Conservation (phyloP, 2,113 vertebrate genomes). For the Mormyrus iriodes region DNA sequence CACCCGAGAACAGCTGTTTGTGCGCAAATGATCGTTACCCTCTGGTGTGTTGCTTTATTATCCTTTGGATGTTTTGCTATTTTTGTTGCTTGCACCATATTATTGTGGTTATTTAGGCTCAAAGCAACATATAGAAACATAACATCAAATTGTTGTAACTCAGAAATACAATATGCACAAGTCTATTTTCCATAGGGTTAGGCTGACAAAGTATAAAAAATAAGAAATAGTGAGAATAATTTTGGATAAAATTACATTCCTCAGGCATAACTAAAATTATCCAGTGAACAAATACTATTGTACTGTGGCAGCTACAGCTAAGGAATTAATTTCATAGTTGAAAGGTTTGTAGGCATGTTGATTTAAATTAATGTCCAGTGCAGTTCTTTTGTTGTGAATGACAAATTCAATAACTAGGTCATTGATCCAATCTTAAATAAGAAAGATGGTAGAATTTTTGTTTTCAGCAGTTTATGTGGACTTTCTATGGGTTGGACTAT, state of each 20-base stretch:
- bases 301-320: not conserved
- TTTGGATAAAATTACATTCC: not conserved
- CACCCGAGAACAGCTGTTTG: not conserved
- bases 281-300: not conserved
- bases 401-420: not conserved
- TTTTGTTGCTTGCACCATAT: not conserved
- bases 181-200: not conserved
- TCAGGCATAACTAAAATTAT: conserved; percentile 3
- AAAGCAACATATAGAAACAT: not conserved
- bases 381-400: not conserved
- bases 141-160: not conserved
- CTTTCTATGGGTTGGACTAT: conserved; percentile 10
- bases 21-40: no score
- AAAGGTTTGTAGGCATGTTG: not conserved
- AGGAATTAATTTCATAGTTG: not conserved
- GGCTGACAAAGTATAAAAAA: not conserved
- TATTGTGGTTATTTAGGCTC: not conserved
- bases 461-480: not conserved
- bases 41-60: no score
- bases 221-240: not conserved
- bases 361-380: not conserved
- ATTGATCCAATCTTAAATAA: conserved; percentile 1
- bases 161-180: not conserved
- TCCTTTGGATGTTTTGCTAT: no score
- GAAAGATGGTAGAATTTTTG: not conserved